Evolutionary conservation across 2,888 invertebrate species (phyloP).

Genomic region (Cheilosia grossa): DNA sequence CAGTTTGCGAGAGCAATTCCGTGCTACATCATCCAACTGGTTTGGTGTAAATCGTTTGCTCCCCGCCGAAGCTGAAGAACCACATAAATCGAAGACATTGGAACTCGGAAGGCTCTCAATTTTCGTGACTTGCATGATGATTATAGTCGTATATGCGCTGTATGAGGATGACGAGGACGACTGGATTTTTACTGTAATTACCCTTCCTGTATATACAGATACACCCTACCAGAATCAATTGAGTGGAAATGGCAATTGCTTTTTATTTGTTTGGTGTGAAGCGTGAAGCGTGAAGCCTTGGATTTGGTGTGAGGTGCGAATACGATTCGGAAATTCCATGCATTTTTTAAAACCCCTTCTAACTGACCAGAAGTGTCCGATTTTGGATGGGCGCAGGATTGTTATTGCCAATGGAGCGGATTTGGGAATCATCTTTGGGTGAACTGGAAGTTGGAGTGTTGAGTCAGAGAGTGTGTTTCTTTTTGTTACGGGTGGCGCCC

Average conservation of each 20-base stretch:
- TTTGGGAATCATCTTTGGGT: no score
- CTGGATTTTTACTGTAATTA: slow-evolving; percentile 55
- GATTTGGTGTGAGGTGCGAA: neutral
- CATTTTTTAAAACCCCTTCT: neutral
- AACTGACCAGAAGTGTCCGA: neutral
- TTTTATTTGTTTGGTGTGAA: slow-evolving; percentile 2
- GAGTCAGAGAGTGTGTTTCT: no score
- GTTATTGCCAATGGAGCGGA: neutral
- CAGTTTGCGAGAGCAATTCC: slow-evolving; percentile 23
- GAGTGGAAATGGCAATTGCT: slow-evolving; percentile 32
- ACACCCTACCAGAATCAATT: slow-evolving; percentile 19
- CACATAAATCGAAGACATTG: slow-evolving; percentile 26
- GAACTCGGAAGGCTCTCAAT: slow-evolving; percentile 59
- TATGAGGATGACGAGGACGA: slow-evolving; percentile 53
- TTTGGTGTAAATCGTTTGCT: slow-evolving; percentile 35
- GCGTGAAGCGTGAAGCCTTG: neutral
- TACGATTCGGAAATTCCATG: neutral
- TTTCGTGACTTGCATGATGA: slow-evolving; percentile 62
- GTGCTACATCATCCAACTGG: slow-evolving; percentile 3
- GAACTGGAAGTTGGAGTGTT: no score
- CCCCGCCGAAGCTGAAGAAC: neutral
- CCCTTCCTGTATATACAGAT: neutral
- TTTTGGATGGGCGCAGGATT: neutral
- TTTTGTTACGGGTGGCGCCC: no score
- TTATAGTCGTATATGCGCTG: slow-evolving; percentile 22